Evolutionary conservation across 2,797 vertebrate species (phyloP).

Genomic region (Pseudocheirus occidentalis): DNA sequence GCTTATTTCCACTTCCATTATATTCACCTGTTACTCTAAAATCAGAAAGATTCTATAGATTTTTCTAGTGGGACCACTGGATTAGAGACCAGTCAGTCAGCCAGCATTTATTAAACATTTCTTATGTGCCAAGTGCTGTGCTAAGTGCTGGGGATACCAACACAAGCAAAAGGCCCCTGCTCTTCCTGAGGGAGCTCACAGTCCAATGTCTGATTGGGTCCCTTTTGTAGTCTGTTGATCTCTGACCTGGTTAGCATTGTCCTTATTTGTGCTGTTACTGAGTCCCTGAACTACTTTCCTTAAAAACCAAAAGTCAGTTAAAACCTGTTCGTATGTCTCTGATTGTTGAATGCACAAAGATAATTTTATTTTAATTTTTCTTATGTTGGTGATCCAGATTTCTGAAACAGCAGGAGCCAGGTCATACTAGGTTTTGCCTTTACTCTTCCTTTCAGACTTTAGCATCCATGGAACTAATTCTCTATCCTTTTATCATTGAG

Average conservation of each 20-base stretch:
- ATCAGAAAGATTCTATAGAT: not conserved
- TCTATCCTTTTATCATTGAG: not conserved
- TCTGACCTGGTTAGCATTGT: no score
- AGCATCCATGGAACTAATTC: not conserved
- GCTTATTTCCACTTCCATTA: not conserved
- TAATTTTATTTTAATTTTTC: no score
- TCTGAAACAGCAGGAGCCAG: no score
- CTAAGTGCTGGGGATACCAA: not conserved
- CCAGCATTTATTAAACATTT: not conserved
- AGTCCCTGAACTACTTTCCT: no score
- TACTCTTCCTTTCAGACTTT: not conserved
- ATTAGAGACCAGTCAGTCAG: not conserved
- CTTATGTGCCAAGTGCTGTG: not conserved
- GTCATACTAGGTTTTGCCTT: not conserved
- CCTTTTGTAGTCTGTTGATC: no score
- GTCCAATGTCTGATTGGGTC: no score
- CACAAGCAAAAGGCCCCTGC: not conserved
- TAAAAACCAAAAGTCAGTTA: no score
- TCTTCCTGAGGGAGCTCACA: not conserved
- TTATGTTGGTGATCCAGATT: no score
- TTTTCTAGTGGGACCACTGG: not conserved
- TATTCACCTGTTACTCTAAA: not conserved
- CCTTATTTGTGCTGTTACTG: no score
- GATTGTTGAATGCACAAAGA: no score
- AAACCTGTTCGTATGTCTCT: no score